Evolutionary conservation across 2,888 invertebrate genomes (phyloP), one percentile per base, ranked within the genome.

Genomic region (Litoditis marina): DNA sequence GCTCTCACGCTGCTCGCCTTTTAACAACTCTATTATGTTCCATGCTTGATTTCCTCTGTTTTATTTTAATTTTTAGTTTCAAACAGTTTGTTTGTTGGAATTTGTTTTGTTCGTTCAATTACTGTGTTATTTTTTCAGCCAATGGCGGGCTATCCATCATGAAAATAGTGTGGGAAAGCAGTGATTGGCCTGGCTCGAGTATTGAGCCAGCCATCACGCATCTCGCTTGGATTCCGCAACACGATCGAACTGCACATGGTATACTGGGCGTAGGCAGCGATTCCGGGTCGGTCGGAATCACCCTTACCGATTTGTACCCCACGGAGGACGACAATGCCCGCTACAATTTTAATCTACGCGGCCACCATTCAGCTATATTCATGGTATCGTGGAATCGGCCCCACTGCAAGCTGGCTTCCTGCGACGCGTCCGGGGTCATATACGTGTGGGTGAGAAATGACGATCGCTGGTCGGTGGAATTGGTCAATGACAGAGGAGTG

Each of bases 371-470:
- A 27, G 47, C 65, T 7, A 73, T 77, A 28, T 57, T 65, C 11
- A 69, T 70, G 63, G 95, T 95, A 36, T 92, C 92, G 86, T 96
- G 96, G 96, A 96, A 96, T 86, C 93, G 93, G 84, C 93, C 94
- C 0, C 95, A 94, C 84, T 94, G 94, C 86, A 95, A 96, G 85
- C 86, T 96, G 77, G 95, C 95, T 6, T 94, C 94, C 5, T 96
- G 95, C 85, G 96, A 96, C 87, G 91, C 91, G 81, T 92, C 92
- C 2, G 62, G 62, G 27, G 92, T 96, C 63, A 96, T 96, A 83
- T 96, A 96, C 85, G 95, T 98, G 30, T 98, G 96, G 96, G 94
- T 96, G 82, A 94, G 95, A 84, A 95, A 95, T 85, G 96, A 98
- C 84, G 95, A 94, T 46, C 88, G 95, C 49, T 98, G 96, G 96